These are phyloP conservation scores for Delphinapterus leucas DNA, from an alignment of 2,113 vertebrate species.

Conservation along the genomic window DNA sequence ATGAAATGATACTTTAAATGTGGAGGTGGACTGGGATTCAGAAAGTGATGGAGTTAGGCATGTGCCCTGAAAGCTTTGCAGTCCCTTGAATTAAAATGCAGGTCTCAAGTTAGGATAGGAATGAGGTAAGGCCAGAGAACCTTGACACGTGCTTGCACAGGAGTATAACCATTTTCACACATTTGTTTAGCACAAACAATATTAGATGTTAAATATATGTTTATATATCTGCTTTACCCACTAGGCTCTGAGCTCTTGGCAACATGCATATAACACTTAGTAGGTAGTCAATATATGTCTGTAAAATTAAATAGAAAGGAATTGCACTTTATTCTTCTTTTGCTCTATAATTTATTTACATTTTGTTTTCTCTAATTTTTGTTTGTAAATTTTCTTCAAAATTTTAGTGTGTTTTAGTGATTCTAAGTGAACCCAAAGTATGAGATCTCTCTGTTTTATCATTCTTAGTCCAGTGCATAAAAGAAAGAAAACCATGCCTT, in stretches of 20 bases:
- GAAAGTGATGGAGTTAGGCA: not conserved
- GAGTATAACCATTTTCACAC: not conserved
- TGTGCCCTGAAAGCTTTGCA: not conserved
- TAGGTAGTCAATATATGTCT: not conserved
- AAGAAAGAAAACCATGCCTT: not conserved
- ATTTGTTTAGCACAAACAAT: not conserved
- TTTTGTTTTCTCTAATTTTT: constrained; percentile 22
- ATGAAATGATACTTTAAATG: not conserved
- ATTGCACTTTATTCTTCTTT: not conserved
- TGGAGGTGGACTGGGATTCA: not conserved
- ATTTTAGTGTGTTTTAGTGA: not conserved
- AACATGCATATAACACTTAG: not conserved
- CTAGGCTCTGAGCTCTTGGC: not conserved
- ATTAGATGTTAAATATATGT: not conserved
- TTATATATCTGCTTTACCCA: not conserved
- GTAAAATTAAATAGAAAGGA: constrained; percentile 3
- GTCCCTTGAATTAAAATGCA: not conserved
- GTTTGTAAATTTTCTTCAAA: not conserved
- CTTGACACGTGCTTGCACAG: not conserved
- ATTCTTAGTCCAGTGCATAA: not conserved
- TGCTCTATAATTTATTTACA: constrained; percentile 6
- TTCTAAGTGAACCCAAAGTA: not conserved
- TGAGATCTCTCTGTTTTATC: not conserved
- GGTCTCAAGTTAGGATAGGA: not conserved
- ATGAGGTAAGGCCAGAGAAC: not conserved